Conservation (phyloP, 2,888 invertebrate genomes). For the Athrips mouffetella region DNA sequence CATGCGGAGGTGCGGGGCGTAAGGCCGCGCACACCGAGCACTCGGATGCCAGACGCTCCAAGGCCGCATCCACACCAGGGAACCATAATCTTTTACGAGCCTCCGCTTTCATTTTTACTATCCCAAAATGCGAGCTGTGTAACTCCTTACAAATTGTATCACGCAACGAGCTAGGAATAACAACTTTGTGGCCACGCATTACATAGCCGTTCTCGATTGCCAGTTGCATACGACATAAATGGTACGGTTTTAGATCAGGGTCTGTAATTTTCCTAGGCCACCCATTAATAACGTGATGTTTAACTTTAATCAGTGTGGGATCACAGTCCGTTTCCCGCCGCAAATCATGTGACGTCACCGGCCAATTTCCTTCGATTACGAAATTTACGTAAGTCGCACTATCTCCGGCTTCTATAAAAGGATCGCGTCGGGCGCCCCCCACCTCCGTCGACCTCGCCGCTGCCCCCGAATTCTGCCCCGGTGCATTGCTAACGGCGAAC, state of each 20-base stretch:
- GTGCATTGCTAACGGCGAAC: not conserved
- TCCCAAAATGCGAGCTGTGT: constrained; percentile 14
- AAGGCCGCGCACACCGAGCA: constrained; percentile 6
- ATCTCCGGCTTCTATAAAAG: not conserved
- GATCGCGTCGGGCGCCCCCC: not conserved
- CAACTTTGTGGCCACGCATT: constrained; percentile 15
- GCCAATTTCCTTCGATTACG: not conserved
- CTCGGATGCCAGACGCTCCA: not conserved
- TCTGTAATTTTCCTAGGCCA: constrained; percentile 15
- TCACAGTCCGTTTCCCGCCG: constrained; percentile 9
- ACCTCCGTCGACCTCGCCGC: too few species aligned
- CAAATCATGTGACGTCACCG: constrained; percentile 5
- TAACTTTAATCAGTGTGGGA: not conserved
- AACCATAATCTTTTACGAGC: constrained; percentile 16
- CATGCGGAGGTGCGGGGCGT: constrained; percentile 7
- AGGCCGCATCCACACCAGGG: constrained; percentile 16
- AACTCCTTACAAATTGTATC: constrained; percentile 3
- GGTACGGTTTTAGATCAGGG: constrained; percentile 1
- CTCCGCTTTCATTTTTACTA: constrained; percentile 19
- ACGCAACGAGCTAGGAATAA: too few species aligned
- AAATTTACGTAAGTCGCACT: constrained; percentile 6
- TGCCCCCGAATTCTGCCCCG: too few species aligned
- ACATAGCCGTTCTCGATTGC: constrained; percentile 11
- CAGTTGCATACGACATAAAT: constrained; percentile 13
- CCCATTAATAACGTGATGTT: constrained; percentile 1